These are phyloP conservation scores for Homalodisca vitripennis DNA, from an alignment of 1,140 invertebrate species.

Conservation along the genomic window DNA sequence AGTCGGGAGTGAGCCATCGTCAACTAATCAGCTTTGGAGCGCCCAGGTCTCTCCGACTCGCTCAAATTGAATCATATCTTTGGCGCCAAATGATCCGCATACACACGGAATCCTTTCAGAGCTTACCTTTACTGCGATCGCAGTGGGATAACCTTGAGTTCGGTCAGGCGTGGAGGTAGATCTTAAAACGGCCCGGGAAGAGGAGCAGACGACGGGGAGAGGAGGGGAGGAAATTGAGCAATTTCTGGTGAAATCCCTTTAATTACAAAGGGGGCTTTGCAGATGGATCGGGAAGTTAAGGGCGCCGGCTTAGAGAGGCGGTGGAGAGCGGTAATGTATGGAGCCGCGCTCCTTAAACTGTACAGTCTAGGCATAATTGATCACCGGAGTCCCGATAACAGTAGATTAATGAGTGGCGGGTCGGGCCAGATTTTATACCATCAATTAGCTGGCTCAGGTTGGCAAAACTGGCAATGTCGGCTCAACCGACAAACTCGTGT, in stretches of 20 bases:
- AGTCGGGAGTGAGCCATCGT: too few relatives aligned
- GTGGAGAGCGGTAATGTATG: not conserved
- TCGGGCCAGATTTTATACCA: not conserved
- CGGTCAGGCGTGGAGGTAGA: not conserved
- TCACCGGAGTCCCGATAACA: not conserved
- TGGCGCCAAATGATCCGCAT: not conserved
- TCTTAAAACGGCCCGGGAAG: not conserved
- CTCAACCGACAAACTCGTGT: too few relatives aligned
- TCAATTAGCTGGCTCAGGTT: not conserved
- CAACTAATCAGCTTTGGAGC: too few relatives aligned
- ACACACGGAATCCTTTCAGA: conserved; percentile 10
- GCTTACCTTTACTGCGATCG: too few relatives aligned
- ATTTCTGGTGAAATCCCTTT: conserved; percentile 28
- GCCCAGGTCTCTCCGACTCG: too few relatives aligned
- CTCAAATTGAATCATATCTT: conserved; percentile 12
- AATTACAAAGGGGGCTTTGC: conserved; percentile 16
- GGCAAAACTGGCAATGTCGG: too few relatives aligned
- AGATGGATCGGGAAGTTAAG: conserved; percentile 16
- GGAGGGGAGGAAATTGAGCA: conserved; percentile 17
- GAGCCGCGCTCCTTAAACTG: conserved; percentile 9
- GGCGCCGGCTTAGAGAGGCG: not conserved
- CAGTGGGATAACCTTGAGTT: not conserved
- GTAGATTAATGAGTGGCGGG: conserved; percentile 15
- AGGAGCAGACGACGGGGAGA: not conserved
- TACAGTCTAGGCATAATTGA: too few relatives aligned